phyloP scores from a whole-genome alignment of 2,113 vertebrate genomes.

The human (Homo sapiens) region DNA sequence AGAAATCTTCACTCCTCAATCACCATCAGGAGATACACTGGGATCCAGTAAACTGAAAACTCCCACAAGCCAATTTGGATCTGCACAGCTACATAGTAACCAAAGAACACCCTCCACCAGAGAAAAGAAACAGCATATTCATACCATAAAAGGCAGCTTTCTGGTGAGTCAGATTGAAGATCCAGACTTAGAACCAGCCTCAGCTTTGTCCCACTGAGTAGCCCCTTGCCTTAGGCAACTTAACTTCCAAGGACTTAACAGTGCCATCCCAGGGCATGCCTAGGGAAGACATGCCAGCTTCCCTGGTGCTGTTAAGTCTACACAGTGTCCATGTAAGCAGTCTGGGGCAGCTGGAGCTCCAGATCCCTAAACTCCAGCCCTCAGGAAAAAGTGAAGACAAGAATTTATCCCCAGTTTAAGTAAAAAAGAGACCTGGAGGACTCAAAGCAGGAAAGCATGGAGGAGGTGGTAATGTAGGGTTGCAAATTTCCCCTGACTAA shows the following conservation, averaged over 20 bases:
- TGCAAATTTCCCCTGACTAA: background rate
- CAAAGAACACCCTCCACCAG: background rate
- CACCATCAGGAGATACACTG: background rate
- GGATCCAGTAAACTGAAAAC: background rate
- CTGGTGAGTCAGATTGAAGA: background rate
- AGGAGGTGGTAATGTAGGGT: too few relatives aligned
- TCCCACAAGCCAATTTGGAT: background rate
- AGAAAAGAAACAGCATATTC: background rate
- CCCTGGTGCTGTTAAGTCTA: too few relatives aligned
- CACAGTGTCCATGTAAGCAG: background rate
- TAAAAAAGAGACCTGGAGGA: background rate
- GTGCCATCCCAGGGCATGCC: background rate
- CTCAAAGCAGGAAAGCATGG: background rate
- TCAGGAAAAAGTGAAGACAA: background rate
- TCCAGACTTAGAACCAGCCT: background rate
- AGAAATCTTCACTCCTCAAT: background rate
- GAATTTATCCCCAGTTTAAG: background rate
- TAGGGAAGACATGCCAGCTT: background rate
- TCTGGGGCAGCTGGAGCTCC: too few relatives aligned
- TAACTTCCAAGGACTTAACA: background rate
- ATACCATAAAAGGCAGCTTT: background rate
- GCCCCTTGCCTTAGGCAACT: background rate
- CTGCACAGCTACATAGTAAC: background rate
- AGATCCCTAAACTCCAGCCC: background rate
- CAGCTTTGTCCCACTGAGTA: background rate